Base-by-base conservation (phyloP, 2,888 invertebrate species). In the Chloromyia formosa region DNA sequence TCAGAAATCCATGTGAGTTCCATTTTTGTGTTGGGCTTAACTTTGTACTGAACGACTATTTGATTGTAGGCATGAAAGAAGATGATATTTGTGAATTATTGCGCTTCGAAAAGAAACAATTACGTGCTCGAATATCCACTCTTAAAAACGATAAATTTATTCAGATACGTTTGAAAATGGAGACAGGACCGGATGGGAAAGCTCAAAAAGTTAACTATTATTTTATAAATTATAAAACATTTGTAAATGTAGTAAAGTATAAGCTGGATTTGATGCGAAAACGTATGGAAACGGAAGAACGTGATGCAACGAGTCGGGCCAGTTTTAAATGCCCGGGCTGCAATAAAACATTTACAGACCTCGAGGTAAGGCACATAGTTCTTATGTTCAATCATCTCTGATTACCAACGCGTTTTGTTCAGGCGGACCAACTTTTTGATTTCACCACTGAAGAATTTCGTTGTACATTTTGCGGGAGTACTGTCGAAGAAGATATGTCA, bases 231-330 rank as follows among this genome's bases (percentile, higher is more conserved):
- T 98, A 97, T 85, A 96, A 96, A 88, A 94, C 93, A 53, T 97
- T 97, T 86, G 97, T 98, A 3, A 98, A 98, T 87, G 96, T 98
- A 14, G 95, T 98, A 0, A 98, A 97, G 86, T 98, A 98, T 86
- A 98, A 98, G 87, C 86, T 98, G 82, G 97, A 98, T 86, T 89
- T 96, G 82, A 97, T 98, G 94, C 89, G 96, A 75, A 94, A 96
- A 82, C 92, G 96, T 79, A 92, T 98, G 89, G 98, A 98, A 85
- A 95, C 95, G 0, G 96, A 96, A 83, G 97, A 97, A 83, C 88
- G 97, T 68, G 96, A 97, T 85, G 95, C 95, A 0, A 97, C 97
- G 0, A 96, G 95, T 83, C 89, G 97, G 77, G 95, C 97, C 23
- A 97, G 97, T 82, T 98, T 98, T 84, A 95, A 95, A 82, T 98